Percentiles rank a stretch among this genome's conserved stretches.
Conservation (phyloP, 2,113 vertebrate genomes). For the Sinocyclocheilus anshuiensis region DNA sequence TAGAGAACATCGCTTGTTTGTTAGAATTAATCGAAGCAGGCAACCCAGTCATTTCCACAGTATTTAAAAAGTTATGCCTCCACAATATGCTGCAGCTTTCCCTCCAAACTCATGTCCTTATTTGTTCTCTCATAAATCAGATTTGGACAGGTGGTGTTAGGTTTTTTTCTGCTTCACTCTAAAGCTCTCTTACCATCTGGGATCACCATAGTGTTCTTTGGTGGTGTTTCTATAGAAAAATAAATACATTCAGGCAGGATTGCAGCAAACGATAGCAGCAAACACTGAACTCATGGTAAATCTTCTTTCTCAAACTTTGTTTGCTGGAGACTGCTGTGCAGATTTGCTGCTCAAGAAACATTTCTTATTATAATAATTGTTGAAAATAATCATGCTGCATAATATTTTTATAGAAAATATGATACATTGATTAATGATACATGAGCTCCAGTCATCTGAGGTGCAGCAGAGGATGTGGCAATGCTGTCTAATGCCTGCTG, state of each 20-base stretch:
- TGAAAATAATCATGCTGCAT: not conserved
- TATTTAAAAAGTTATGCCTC: conserved; percentile 1
- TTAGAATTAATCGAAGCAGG: conserved; percentile 33
- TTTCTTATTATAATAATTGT: not conserved
- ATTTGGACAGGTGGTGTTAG: conserved; percentile 14
- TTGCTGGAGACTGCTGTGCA: not conserved
- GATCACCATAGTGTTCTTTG: conserved; percentile 23
- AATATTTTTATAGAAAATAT: not conserved
- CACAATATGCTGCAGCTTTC: conserved; percentile 34
- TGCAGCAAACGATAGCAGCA: conserved; percentile 10
- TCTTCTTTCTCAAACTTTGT: conserved; percentile 33
- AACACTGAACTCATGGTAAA: not conserved
- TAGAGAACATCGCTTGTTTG: conserved; percentile 23
- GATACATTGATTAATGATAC: not conserved
- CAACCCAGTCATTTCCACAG: conserved; percentile 11
- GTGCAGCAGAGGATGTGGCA: not conserved
- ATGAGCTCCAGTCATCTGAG: not conserved
- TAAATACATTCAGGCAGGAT: not conserved
- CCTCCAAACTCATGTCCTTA: conserved; percentile 21
- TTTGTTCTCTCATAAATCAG: conserved; percentile 50
- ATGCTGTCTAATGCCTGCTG: not conserved
- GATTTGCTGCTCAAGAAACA: not conserved
- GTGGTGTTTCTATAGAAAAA: conserved; percentile 24
- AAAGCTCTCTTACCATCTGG: conserved; percentile 20
- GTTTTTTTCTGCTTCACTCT: conserved; percentile 17